phyloP scores from a whole-genome alignment of 2,113 vertebrate species.

The Meles meles region DNA sequence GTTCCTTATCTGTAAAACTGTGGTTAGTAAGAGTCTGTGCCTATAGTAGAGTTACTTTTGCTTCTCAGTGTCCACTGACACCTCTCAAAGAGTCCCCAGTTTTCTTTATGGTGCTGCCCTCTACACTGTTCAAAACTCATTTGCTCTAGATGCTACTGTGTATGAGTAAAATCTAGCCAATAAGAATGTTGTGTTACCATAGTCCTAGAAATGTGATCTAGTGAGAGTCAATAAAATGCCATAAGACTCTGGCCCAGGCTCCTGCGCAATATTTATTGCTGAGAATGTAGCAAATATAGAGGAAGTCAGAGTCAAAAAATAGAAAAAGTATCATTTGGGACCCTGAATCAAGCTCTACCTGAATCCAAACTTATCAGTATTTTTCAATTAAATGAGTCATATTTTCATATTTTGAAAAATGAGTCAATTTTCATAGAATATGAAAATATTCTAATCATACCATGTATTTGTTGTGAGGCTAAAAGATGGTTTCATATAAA shows the following conservation, averaged over 20 bases:
- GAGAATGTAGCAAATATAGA: not conserved
- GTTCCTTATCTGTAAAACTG: not conserved
- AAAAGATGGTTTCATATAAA: not conserved
- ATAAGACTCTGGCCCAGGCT: not conserved
- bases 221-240: not conserved
- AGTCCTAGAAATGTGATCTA: not conserved
- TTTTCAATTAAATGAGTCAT: not conserved
- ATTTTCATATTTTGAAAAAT: too few species aligned
- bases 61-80: not conserved
- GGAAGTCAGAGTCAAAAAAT: not conserved
- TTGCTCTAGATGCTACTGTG: not conserved
- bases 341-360: not conserved
- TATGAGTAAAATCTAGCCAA: not conserved
- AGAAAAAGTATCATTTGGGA: not conserved
- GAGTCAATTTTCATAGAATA: too few species aligned
- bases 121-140: not conserved
- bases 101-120: not conserved
- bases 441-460: not conserved
- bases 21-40: not conserved
- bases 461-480: not conserved
- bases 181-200: not conserved
- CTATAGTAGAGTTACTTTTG: not conserved
- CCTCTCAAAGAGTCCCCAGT: not conserved
- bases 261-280: not conserved
- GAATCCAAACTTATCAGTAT: not conserved